Conservation (phyloP, 2,113 vertebrate genomes). For the Dicrurus megarhynchus region DNA sequence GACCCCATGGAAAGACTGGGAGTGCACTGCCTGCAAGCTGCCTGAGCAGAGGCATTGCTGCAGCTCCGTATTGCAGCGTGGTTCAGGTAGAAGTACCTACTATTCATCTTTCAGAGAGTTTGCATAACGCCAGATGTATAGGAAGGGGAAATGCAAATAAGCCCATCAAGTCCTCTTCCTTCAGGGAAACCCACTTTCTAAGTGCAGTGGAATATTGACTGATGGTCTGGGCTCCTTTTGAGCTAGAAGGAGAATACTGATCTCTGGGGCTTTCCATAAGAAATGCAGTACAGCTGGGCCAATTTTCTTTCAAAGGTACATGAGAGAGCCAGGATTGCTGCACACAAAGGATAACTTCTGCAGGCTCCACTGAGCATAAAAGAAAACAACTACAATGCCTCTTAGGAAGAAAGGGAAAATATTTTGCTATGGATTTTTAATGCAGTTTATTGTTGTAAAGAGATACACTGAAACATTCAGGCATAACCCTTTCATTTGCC, state of each 20-base stretch:
- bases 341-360: neutral
- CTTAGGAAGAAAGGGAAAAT: neutral
- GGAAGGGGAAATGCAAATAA: neutral
- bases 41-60: neutral
- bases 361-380: neutral
- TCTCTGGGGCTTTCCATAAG: neutral
- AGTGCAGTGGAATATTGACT: neutral
- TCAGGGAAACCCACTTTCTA: neutral
- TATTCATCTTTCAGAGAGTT: neutral
- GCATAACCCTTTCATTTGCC: neutral
- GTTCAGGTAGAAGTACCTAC: neutral
- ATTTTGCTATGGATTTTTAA: conserved; percentile 39
- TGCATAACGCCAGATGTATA: neutral
- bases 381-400: neutral
- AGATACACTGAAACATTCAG: neutral
- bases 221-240: neutral
- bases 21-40: neutral
- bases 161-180: neutral
- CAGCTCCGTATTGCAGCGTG: neutral
- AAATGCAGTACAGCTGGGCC: neutral
- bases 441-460: neutral
- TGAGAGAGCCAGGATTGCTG: neutral
- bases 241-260: neutral
- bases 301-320: neutral
- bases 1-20: neutral